Conservation (phyloP, 2,797 vertebrate genomes). For the Sardinella longiceps region DNA sequence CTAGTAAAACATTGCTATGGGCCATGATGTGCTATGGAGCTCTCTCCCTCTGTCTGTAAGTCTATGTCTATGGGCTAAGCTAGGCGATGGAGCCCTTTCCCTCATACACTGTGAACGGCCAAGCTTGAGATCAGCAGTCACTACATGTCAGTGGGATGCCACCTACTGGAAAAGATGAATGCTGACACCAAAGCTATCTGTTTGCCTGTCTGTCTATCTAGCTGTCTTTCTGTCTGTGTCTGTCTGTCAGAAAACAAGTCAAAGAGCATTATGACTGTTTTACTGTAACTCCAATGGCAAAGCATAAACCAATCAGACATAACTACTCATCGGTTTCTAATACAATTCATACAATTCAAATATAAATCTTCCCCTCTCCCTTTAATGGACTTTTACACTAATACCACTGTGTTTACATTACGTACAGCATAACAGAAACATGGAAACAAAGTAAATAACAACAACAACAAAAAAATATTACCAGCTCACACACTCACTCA, state of each 20-base stretch:
- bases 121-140: background rate
- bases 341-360: background rate
- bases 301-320: background rate
- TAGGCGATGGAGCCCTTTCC: no score
- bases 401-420: background rate
- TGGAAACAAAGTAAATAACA: background rate
- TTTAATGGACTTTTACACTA: background rate
- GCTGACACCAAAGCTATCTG: background rate
- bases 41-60: background rate
- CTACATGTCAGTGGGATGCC: conserved; percentile 8
- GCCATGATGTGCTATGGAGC: background rate
- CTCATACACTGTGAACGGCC: no score
- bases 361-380: background rate
- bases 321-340: background rate
- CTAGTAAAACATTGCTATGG: no score
- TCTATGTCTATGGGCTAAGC: no score
- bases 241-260: no score
- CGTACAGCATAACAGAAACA: background rate
- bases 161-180: conserved; percentile 13
- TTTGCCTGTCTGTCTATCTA: no score
- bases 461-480: background rate
- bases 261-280: no score
- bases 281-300: background rate
- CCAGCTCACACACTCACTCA: background rate
- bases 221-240: background rate